These are phyloP conservation scores for Spondyliosoma cantharus DNA, from an alignment of 2,797 vertebrate genomes.

Conservation along the genomic window DNA sequence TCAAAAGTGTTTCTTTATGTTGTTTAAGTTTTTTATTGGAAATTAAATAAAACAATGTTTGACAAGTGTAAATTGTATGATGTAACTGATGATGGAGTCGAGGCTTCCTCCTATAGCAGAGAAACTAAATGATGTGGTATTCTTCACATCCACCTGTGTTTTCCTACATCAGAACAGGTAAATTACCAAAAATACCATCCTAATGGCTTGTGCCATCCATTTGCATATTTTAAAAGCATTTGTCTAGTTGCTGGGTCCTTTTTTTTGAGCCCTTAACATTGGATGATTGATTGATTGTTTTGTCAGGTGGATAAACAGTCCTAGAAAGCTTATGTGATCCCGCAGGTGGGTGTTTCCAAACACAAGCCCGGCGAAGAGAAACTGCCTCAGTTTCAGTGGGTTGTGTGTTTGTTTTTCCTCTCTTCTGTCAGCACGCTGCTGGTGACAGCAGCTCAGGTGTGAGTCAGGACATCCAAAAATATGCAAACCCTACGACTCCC, in stretches of 20 bases:
- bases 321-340: not conserved
- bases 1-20: too few relatives aligned
- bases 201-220: too few relatives aligned
- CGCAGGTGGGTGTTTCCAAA: not conserved
- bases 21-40: too few relatives aligned
- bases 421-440: constrained; percentile 13
- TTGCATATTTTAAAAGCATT: too few relatives aligned
- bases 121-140: not conserved
- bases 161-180: not conserved
- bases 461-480: constrained; percentile 30
- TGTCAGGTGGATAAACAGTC: constrained; percentile 13
- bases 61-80: too few relatives aligned
- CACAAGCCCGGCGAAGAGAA: constrained; percentile 18
- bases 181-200: too few relatives aligned
- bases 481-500: not conserved
- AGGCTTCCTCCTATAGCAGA: not conserved
- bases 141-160: not conserved
- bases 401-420: constrained; percentile 55
- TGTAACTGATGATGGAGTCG: not conserved
- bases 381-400: constrained; percentile 23
- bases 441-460: constrained; percentile 38
- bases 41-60: too few relatives aligned
- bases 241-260: too few relatives aligned
- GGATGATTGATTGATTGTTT: constrained; percentile 8
- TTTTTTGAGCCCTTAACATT: too few relatives aligned